Percentiles rank a stretch among this genome's conserved stretches.
phyloP scores from a whole-genome alignment of 1,140 invertebrate genomes.

The Drosophila parabipectinata region DNA sequence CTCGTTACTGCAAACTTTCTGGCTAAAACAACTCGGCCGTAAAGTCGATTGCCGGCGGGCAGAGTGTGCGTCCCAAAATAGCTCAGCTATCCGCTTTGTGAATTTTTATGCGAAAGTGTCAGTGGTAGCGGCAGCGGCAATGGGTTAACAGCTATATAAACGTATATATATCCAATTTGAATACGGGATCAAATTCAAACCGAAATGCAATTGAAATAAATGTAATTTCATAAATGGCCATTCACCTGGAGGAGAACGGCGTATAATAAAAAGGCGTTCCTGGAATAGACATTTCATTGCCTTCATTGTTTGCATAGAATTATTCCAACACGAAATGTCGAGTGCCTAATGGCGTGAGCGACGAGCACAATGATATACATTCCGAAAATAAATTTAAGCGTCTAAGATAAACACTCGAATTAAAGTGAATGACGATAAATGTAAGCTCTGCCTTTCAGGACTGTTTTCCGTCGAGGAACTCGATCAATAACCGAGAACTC shows the following conservation, averaged over 20 bases:
- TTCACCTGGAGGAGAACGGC: neutral
- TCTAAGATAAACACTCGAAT: slow-evolving; percentile 28
- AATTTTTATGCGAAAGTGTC: slow-evolving; percentile 31
- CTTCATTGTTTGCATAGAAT: slow-evolving; percentile 38
- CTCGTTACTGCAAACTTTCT: slow-evolving; percentile 45
- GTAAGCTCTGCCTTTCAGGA: slow-evolving; percentile 16
- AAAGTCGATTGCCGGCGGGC: slow-evolving; percentile 50
- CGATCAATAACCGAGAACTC: slow-evolving; percentile 55
- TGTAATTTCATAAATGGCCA: slow-evolving; percentile 31
- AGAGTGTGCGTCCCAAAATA: slow-evolving; percentile 46
- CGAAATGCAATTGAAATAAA: slow-evolving; percentile 45
- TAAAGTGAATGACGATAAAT: slow-evolving; percentile 24
- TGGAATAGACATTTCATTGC: slow-evolving; percentile 34
- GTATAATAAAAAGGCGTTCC: slow-evolving; percentile 25
- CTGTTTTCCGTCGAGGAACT: slow-evolving; percentile 17
- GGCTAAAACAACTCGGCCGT: slow-evolving; percentile 56
- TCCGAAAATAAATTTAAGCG: slow-evolving; percentile 23
- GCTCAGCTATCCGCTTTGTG: slow-evolving; percentile 21
- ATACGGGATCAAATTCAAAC: slow-evolving; percentile 31
- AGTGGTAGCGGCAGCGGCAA: neutral
- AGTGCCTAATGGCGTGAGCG: slow-evolving; percentile 13
- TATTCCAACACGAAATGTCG: slow-evolving; percentile 3
- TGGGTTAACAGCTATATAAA: slow-evolving; percentile 18
- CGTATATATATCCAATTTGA: slow-evolving; percentile 23
- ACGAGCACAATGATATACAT: neutral